A percentile compares a stretch with the other conserved stretches of the same genome.
phyloP scores from a whole-genome alignment of 2,888 invertebrate species.

The Nymphalis polychloros region DNA sequence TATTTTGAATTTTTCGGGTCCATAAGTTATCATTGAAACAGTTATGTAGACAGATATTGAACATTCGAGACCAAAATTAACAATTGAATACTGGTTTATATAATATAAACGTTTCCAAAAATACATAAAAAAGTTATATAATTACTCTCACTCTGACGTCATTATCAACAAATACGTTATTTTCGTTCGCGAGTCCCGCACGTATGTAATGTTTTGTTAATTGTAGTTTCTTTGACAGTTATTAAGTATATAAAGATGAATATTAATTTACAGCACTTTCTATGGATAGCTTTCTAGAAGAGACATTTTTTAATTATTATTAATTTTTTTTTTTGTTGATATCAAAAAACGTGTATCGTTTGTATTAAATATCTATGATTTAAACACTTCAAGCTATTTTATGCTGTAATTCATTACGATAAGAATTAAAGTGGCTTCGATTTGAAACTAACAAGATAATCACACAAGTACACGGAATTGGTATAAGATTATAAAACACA shows the following conservation, averaged over 20 bases:
- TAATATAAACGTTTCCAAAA: conserved; percentile 60
- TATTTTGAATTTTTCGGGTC: conserved; percentile 8
- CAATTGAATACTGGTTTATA: conserved; percentile 34
- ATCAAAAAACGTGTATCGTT: conserved; percentile 6
- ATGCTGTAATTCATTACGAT: neutral
- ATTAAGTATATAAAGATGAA: conserved; percentile 27
- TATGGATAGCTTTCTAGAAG: conserved; percentile 47
- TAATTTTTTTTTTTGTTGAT: conserved; percentile 2
- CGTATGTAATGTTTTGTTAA: conserved; percentile 42
- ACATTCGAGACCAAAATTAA: conserved; percentile 6
- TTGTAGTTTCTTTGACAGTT: conserved; percentile 53
- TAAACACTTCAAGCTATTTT: conserved; percentile 17
- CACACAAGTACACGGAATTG: conserved; percentile 5
- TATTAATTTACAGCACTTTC: conserved; percentile 46
- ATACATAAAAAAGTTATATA: conserved; percentile 49
- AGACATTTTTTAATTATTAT: conserved; percentile 9
- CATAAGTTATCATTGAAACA: neutral
- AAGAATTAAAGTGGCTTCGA: conserved; percentile 15
- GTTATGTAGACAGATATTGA: conserved; percentile 4
- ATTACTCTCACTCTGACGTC: conserved; percentile 64
- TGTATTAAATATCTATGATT: conserved; percentile 11
- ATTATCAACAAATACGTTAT: conserved; percentile 50
- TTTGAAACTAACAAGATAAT: neutral
- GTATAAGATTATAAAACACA: conserved; percentile 1
- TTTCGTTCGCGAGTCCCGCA: neutral